These are phyloP conservation scores for Tachyglossus aculeatus DNA, from an alignment of 2,797 vertebrate species.

Conservation along the genomic window DNA sequence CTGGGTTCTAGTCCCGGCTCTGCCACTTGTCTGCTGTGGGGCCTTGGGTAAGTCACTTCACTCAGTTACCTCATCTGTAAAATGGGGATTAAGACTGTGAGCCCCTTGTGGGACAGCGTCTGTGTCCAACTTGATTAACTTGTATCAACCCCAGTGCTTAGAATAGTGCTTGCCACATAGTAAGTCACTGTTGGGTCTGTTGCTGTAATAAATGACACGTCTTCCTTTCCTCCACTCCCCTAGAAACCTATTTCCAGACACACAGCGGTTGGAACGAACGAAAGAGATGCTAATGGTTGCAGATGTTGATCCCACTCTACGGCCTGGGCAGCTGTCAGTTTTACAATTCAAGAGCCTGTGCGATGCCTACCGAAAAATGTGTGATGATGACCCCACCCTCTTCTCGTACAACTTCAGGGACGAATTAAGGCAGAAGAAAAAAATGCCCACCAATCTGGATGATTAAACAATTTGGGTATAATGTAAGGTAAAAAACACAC, in stretches of 20 bases:
- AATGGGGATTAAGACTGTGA: too few relatives aligned
- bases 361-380: conserved; percentile 84
- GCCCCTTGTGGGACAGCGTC: too few relatives aligned
- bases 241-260: conserved; percentile 92
- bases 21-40: too few relatives aligned
- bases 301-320: conserved; percentile 87
- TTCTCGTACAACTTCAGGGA: conserved; percentile 86
- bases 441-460: neutral
- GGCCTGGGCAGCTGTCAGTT: conserved; percentile 85
- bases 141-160: too few relatives aligned
- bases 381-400: conserved; percentile 76
- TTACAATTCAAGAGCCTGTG: conserved; percentile 83
- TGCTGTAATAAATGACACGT: too few relatives aligned
- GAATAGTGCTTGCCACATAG: too few relatives aligned
- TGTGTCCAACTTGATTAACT: too few relatives aligned
- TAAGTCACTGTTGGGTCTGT: neutral
- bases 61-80: too few relatives aligned
- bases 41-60: too few relatives aligned
- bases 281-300: conserved; percentile 82
- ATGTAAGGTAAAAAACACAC: too few relatives aligned
- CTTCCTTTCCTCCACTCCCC: neutral
- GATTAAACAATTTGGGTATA: accelerated
- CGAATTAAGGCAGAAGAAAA: conserved; percentile 78
- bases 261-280: conserved; percentile 77
- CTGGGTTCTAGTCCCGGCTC: too few relatives aligned